Conservation (phyloP, 2,797 vertebrate species). For the Pogoniulus pusillus region DNA sequence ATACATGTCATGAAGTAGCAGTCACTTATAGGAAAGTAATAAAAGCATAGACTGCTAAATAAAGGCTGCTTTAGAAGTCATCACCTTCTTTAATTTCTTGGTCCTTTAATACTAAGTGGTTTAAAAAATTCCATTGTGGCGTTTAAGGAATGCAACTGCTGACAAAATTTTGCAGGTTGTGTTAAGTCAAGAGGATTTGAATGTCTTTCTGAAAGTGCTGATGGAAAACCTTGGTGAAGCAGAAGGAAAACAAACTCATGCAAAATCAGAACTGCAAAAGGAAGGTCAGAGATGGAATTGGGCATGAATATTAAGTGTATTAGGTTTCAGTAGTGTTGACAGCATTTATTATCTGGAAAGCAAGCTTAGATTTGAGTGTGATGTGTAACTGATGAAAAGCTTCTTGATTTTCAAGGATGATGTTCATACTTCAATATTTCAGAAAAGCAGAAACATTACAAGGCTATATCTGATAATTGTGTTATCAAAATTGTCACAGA, state of each 20-base stretch:
- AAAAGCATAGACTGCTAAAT: neutral
- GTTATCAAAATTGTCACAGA: neutral
- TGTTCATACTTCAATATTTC: neutral
- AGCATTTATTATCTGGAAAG: neutral
- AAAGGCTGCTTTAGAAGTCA: neutral
- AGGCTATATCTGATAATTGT: neutral
- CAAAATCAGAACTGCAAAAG: slow-evolving; percentile 57
- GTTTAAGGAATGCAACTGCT: neutral
- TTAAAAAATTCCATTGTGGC: neutral
- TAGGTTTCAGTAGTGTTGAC: neutral
- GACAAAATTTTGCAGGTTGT: slow-evolving; percentile 78
- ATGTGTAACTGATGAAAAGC: neutral
- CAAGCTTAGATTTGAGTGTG: neutral
- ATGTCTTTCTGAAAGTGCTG: slow-evolving; percentile 89
- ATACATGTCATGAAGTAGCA: neutral
- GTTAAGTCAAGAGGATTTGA: slow-evolving; percentile 89
- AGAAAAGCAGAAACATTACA: neutral
- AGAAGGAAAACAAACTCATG: slow-evolving; percentile 52
- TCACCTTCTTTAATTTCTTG: neutral
- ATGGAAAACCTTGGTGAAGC: slow-evolving; percentile 91
- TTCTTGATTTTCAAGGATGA: neutral
- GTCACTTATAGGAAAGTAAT: neutral
- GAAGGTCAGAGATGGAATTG: slow-evolving; percentile 74
- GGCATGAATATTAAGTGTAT: neutral
- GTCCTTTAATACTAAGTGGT: neutral